phyloP scores from a whole-genome alignment of 2,888 invertebrate genomes.

The Crematogaster levior region DNA sequence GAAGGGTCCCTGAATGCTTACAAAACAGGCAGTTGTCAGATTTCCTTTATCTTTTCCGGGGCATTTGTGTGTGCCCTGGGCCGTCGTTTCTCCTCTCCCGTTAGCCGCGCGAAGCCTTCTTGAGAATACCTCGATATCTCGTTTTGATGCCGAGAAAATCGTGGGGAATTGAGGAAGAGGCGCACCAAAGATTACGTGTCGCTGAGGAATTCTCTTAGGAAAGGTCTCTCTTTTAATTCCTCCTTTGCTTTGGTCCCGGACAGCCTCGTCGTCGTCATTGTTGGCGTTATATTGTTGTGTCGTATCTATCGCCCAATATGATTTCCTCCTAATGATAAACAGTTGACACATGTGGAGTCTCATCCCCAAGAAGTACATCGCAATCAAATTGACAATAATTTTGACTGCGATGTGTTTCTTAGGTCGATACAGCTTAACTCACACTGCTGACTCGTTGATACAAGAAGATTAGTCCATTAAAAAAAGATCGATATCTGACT shows the following conservation, averaged over 20 bases:
- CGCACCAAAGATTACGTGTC: constrained; percentile 36
- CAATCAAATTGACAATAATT: no score
- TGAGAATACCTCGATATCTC: constrained; percentile 41
- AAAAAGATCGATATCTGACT: constrained; percentile 1
- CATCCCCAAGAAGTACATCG: no score
- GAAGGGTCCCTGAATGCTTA: constrained; percentile 79
- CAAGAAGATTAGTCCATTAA: background rate
- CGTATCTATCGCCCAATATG: background rate
- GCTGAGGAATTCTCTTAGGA: constrained; percentile 46
- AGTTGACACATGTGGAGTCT: background rate
- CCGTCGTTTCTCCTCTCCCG: constrained; percentile 56
- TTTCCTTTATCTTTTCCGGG: constrained; percentile 84
- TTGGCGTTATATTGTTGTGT: background rate
- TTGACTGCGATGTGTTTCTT: no score
- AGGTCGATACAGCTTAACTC: background rate
- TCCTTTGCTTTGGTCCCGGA: background rate
- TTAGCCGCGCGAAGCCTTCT: constrained; percentile 48
- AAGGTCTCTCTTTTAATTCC: constrained; percentile 44
- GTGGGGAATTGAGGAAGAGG: constrained; percentile 20
- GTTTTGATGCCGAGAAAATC: constrained; percentile 28
- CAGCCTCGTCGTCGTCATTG: constrained; percentile 2
- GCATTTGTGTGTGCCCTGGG: constrained; percentile 80
- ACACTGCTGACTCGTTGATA: background rate
- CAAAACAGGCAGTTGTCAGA: constrained; percentile 84
- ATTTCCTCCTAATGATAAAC: constrained; percentile 22